These are phyloP conservation scores for Triops cancriformis DNA, from an alignment of 1,140 invertebrate genomes.

Conservation along the genomic window DNA sequence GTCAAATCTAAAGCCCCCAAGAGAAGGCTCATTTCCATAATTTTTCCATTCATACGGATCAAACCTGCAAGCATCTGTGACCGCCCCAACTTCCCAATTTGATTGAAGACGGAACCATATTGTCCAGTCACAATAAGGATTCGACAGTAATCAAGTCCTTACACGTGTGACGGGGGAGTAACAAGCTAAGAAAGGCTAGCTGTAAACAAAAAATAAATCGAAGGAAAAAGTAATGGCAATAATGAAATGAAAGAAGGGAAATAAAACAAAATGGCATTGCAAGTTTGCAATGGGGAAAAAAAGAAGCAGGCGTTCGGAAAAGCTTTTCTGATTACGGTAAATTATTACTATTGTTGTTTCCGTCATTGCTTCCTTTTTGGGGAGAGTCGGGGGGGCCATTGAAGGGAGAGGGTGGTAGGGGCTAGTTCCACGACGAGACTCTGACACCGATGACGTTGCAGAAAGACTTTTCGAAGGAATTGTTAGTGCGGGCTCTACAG, in stretches of 20 bases:
- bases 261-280: too few species aligned
- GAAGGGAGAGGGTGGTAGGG: background rate
- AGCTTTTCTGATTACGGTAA: too few species aligned
- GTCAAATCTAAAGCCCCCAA: background rate
- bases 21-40: background rate
- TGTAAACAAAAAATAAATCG: too few species aligned
- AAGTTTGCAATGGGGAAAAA: too few species aligned
- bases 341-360: background rate
- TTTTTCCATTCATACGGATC: conserved; percentile 5
- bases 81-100: background rate
- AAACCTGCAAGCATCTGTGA: background rate
- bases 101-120: background rate
- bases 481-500: conserved; percentile 6
- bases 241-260: too few species aligned
- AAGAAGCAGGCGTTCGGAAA: too few species aligned
- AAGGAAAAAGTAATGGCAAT: too few species aligned
- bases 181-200: too few species aligned
- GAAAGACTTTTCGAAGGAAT: background rate
- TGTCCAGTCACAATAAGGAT: too few species aligned
- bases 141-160: too few species aligned
- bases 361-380: background rate
- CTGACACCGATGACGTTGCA: background rate
- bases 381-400: background rate
- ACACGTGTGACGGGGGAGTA: too few species aligned
- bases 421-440: background rate